Evolutionary conservation across 2,888 invertebrate genomes (phyloP).

Genomic region (Megalurothrips usitatus): DNA sequence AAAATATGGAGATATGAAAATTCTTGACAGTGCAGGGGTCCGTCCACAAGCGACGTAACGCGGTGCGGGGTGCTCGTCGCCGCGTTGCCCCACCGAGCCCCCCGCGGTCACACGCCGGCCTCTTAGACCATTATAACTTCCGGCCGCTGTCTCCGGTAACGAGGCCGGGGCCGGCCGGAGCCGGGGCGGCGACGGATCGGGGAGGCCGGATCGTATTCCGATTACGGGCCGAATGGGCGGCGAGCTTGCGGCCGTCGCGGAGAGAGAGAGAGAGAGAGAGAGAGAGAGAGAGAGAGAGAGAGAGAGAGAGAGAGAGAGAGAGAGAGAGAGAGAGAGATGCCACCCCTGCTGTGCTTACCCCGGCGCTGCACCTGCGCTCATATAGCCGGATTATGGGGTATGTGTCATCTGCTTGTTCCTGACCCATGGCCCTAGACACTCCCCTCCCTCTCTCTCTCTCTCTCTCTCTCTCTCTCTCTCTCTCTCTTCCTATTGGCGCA

Average conservation of each 20-base stretch:
- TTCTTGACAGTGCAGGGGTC: neutral
- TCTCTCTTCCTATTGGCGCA: too few species aligned
- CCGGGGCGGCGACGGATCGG: neutral
- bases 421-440: too few species aligned
- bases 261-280: neutral
- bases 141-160: neutral
- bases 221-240: neutral
- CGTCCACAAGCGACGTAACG: neutral
- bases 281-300: neutral
- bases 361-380: neutral
- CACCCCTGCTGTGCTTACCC: neutral
- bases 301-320: too few species aligned
- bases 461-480: too few species aligned
- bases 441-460: too few species aligned
- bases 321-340: too few species aligned
- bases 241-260: neutral
- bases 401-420: too few species aligned
- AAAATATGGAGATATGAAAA: too few species aligned
- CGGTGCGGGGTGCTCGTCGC: neutral
- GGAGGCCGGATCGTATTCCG: neutral
- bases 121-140: too few species aligned
- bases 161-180: neutral
- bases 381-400: too few species aligned
- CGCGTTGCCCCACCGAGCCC: too few species aligned
- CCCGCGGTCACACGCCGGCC: too few species aligned